Base-by-base conservation (phyloP, 2,888 invertebrate species). In the Chymomyza caudatula region DNA sequence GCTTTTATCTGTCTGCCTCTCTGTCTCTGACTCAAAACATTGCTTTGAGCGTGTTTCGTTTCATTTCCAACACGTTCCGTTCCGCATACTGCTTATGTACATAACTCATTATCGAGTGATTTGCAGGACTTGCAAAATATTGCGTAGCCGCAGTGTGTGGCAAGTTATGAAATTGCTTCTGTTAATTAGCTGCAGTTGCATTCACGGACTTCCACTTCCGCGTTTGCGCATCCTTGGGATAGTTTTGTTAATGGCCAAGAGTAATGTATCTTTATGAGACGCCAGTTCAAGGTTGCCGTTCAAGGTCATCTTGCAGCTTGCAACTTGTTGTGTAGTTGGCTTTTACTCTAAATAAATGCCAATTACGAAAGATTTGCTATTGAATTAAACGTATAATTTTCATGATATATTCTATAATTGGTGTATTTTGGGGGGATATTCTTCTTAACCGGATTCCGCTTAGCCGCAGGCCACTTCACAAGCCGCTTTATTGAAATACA, bases 41-140 rank as follows among this genome's bases (percentile, higher is more conserved):
- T 20, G 51, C 52, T 52, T 69, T 72, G 76, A 63, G 71, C 68
- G 73, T 76, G 88, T 88, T 88, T 77, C 87, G 69, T 42, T 55
- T 52, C 15, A 57, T 68, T 88, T 80, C 88, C 89, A 88, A 86
- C 82, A 87, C 79, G 88, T 88, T 89, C 87, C 88, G 64, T 3
- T n/a, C n/a, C n/a, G n/a, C n/a, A n/a, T n/a, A n/a, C n/a, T 4
- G 20, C n/a, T 8, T 29, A 13, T 37, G 49, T 17, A 11, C 47
- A 47, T 4, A 13, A 72, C 59, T 47, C 61, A 56, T 8, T 51
- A 29, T 1, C 5, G 25, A 37, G 29, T 37, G 29, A 29, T 25
- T 54, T 25, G 25, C 37, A 54, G 25, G 37, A 15, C 54, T 23
- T 25, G 15, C 5, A n/a, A 13, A 54, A 37, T 29, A 29, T n/a